Conservation (phyloP, 2,888 invertebrate species). For the Polyommatus iphigenia region DNA sequence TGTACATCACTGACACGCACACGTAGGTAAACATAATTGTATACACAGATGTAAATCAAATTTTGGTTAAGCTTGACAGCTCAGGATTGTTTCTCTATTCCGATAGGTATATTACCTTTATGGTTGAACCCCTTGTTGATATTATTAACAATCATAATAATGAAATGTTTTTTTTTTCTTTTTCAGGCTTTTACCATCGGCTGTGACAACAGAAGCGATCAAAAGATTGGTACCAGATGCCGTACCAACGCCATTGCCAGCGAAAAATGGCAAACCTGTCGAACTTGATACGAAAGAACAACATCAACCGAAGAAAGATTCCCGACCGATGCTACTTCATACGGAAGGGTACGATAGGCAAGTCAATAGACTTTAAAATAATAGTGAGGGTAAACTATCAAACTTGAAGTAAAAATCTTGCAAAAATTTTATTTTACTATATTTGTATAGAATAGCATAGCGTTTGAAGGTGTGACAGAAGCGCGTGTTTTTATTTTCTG, state of each 20-base stretch:
- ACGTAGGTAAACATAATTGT: too few species aligned
- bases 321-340: conserved; percentile 56
- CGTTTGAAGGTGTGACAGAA: conserved; percentile 9
- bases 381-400: not conserved
- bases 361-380: conserved; percentile 23
- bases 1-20: too few species aligned
- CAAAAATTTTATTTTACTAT: not conserved
- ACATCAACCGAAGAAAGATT: conserved; percentile 49
- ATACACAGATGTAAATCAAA: too few species aligned
- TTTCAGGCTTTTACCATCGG: conserved; percentile 88
- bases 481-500: conserved; percentile 7
- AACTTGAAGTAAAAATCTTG: not conserved
- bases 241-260: conserved; percentile 53
- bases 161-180: not conserved
- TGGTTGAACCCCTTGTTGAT: too few species aligned
- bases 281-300: conserved; percentile 31
- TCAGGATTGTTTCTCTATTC: too few species aligned
- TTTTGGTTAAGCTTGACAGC: too few species aligned
- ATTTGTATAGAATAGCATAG: conserved; percentile 12
- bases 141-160: too few species aligned
- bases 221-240: conserved; percentile 85
- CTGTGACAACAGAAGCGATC: conserved; percentile 83
- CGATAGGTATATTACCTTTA: too few species aligned
- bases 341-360: conserved; percentile 19
- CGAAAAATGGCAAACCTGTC: conserved; percentile 1